Base-by-base conservation (phyloP, 2,113 vertebrate genomes). In the Ptilorrhoa leucosticta region DNA sequence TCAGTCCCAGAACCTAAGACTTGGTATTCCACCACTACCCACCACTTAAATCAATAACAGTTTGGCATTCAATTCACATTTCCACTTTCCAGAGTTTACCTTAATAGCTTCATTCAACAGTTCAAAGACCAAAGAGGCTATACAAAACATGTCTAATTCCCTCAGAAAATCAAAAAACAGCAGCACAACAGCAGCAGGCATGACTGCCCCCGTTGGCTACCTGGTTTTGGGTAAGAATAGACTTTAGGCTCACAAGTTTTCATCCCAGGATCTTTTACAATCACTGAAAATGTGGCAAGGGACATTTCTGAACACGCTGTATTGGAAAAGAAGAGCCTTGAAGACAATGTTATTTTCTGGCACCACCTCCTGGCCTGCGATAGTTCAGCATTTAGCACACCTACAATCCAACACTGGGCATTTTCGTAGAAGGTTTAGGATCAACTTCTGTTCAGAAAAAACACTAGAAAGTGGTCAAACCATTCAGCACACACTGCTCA, bases 351-450 rank as follows among this genome's bases (percentile, higher is more conserved):
- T 94, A 63, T 33, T 79, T 94, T 87, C 50, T 83, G 78, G 94
- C 94, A 94, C 97, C 97, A 96, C 77, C 94, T 90, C 48, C 84
- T 97, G 97, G 95, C 18, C 81, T 75, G 65, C 91, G 56, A 73
- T 6, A 78, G 73, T 26, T 91, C 57, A 89, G 65, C 95, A 95
- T 39, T 65, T 45, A 48, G 23, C 18, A 48, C 42, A 51, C 22
- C 39, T 63, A 54, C 19, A 56, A 21, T 11, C 71, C 17, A 61
- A 40, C 24, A 56, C 1, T 10, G 15, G 7, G 28, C 13, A 56
- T 51, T 75, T 88, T 84, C 64, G 58, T 0, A 68, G 33, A 70
- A 88, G 30, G 33, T 37, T 90, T 83, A 86, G 7, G 44, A 93
- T 57, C 61, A 57, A 68, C 35, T 83, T 83, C 44, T 39, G 5